Percentiles rank a stretch among this genome's conserved stretches.
Evolutionary conservation across 1,140 invertebrate species (phyloP).

Genomic region (Drepana arcuata): DNA sequence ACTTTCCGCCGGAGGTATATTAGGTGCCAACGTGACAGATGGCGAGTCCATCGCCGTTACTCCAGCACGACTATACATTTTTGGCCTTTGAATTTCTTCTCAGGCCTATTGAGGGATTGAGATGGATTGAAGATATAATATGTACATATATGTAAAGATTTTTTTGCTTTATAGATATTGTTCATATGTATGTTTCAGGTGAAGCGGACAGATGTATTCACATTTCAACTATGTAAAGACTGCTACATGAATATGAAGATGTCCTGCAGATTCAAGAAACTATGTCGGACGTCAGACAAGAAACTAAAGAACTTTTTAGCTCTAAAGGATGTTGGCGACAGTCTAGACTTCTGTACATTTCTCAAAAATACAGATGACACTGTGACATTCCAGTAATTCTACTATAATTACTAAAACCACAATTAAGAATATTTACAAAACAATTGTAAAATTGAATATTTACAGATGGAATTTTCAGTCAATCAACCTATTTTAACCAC

Average conservation of each 20-base stretch:
- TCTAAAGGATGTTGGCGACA: constrained; percentile 33
- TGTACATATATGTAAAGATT: background rate
- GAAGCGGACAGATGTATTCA: constrained; percentile 44
- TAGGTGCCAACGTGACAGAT: no score
- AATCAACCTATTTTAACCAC: background rate
- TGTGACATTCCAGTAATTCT: constrained; percentile 31
- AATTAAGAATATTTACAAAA: background rate
- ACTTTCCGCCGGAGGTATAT: no score
- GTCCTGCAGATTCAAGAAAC: constrained; percentile 51
- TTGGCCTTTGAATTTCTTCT: no score
- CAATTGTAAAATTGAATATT: background rate
- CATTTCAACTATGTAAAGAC: constrained; percentile 53
- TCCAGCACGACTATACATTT: no score
- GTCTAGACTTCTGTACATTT: constrained; percentile 33
- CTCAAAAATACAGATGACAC: constrained; percentile 45
- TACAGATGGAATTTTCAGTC: background rate
- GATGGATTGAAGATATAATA: background rate
- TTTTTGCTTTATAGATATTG: background rate
- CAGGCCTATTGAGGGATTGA: background rate
- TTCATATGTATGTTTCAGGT: constrained; percentile 27
- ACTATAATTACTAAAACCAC: background rate
- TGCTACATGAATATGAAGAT: constrained; percentile 45
- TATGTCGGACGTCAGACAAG: constrained; percentile 41
- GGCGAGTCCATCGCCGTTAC: no score
- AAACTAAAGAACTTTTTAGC: constrained; percentile 35